Percentiles rank a stretch among this genome's conserved stretches.
Conservation (phyloP, 2,113 vertebrate species). For the Mus spicilegus region DNA sequence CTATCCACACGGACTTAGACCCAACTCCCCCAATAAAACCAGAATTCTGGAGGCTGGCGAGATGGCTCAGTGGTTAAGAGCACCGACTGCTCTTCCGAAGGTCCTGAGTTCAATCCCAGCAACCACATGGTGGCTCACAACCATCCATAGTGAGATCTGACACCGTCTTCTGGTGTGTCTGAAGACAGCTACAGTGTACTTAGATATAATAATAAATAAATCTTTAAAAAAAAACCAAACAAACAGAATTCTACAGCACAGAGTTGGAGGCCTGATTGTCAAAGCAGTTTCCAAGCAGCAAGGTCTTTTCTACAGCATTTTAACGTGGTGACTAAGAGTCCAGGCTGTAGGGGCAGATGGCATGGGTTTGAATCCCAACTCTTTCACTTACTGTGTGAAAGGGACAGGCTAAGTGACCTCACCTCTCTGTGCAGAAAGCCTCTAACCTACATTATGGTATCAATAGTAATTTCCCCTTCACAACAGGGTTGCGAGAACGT, state of each 20-base stretch:
- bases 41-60: neutral
- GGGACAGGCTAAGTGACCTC: neutral
- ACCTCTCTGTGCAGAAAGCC: neutral
- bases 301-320: neutral
- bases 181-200: too few species aligned
- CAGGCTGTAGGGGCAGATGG: neutral
- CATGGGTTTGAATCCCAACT: conserved; percentile 25
- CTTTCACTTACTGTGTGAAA: conserved; percentile 13
- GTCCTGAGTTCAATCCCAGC: too few species aligned
- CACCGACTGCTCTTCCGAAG: too few species aligned
- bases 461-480: neutral
- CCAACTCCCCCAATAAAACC: neutral
- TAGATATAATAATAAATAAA: neutral
- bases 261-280: neutral
- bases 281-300: conserved; percentile 12
- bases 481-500: neutral
- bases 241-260: neutral
- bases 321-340: neutral
- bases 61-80: too few species aligned
- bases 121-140: too few species aligned
- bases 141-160: too few species aligned
- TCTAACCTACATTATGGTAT: neutral
- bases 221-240: too few species aligned
- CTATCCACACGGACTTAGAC: neutral
- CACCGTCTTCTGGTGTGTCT: too few species aligned